phyloP scores from a whole-genome alignment of 1,140 invertebrate species.

The Aphaenogaster ashmeadi region DNA sequence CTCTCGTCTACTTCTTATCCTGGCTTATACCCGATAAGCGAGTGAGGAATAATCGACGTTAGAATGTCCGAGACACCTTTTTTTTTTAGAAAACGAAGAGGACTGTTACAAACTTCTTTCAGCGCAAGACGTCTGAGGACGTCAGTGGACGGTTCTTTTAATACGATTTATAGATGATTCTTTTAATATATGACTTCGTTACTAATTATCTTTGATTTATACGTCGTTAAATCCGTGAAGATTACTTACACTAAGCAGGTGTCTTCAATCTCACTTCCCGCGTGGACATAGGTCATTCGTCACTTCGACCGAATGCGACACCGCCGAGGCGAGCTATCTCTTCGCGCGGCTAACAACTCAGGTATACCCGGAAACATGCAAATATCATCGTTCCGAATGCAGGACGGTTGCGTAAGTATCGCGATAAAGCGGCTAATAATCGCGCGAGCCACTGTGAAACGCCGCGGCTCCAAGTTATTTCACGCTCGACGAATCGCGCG shows the following conservation, averaged over 20 bases:
- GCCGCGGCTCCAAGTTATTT: slow-evolving; percentile 48
- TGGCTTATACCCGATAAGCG: background rate
- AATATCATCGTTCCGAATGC: slow-evolving; percentile 67
- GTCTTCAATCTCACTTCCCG: background rate
- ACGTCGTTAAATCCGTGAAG: background rate
- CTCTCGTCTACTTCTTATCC: background rate
- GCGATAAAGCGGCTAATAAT: slow-evolving; percentile 60
- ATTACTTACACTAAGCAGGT: background rate
- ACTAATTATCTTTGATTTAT: slow-evolving; percentile 16
- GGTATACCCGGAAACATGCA: slow-evolving; percentile 69
- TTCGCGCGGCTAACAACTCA: slow-evolving; percentile 45
- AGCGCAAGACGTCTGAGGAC: background rate
- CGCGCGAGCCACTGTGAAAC: slow-evolving; percentile 43
- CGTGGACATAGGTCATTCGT: background rate
- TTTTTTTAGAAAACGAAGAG: background rate
- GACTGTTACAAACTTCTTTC: background rate
- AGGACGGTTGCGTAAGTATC: slow-evolving; percentile 65
- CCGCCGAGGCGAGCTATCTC: slow-evolving; percentile 29
- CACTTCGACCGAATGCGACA: background rate
- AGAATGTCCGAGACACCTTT: background rate
- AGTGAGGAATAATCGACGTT: background rate
- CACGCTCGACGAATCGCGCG: slow-evolving; percentile 42
- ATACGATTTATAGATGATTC: background rate
- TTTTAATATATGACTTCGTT: background rate
- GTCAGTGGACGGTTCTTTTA: background rate